phyloP scores from a whole-genome alignment of 1,140 invertebrate genomes.

The Lepidurus arcticus region DNA sequence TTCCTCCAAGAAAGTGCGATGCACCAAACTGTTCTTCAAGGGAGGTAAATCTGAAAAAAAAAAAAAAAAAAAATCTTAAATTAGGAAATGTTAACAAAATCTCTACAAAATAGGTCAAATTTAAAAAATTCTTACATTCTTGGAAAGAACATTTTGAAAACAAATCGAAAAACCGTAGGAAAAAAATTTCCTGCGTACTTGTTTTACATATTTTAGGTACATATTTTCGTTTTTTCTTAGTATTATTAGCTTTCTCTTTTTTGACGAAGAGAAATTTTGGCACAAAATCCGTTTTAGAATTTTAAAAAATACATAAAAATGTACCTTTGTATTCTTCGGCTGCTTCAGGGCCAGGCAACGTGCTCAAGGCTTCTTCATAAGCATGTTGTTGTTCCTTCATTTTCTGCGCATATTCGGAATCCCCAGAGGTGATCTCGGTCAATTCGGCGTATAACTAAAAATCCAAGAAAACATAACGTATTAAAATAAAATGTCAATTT shows the following conservation, averaged over 20 bases:
- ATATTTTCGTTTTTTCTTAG: too few species aligned
- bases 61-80: slow-evolving; percentile 33
- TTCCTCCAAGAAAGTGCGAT: slow-evolving; percentile 87
- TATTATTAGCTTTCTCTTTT: not conserved
- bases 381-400: slow-evolving; percentile 64
- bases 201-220: too few species aligned
- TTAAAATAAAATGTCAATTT: not conserved
- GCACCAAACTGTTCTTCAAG: slow-evolving; percentile 67
- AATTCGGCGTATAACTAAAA: slow-evolving; percentile 46
- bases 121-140: not conserved
- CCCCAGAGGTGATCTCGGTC: slow-evolving; percentile 42
- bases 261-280: not conserved
- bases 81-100: not conserved
- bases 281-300: not conserved
- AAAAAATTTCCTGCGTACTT: too few species aligned
- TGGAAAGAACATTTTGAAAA: slow-evolving; percentile 31
- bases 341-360: slow-evolving; percentile 71
- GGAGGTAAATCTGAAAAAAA: slow-evolving; percentile 64
- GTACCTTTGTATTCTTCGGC: slow-evolving; percentile 65
- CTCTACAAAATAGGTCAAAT: slow-evolving; percentile 34
- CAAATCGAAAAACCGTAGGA: too few species aligned
- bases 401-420: slow-evolving; percentile 56
- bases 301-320: slow-evolving; percentile 30
- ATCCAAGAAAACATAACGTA: slow-evolving; percentile 23
- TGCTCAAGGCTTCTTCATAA: slow-evolving; percentile 71